Evolutionary conservation across 2,113 vertebrate species (phyloP).

Genomic region (Scomber japonicus): DNA sequence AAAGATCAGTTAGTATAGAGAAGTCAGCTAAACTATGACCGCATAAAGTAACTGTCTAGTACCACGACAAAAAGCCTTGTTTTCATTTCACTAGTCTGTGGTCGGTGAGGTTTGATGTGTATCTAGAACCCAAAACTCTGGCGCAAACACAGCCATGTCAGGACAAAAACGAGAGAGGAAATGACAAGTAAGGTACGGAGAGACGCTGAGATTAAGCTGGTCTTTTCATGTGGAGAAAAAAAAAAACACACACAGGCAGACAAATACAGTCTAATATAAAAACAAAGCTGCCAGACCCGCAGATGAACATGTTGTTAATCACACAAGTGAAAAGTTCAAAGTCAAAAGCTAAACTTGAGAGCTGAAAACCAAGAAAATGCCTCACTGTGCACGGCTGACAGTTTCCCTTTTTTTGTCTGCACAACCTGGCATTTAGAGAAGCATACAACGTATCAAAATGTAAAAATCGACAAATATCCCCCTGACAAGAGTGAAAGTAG

Average conservation of each 20-base stretch:
- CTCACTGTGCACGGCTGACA: slow-evolving; percentile 15
- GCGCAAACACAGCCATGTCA: slow-evolving; percentile 64
- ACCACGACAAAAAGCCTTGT: slow-evolving; percentile 58
- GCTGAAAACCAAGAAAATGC: slow-evolving; percentile 55
- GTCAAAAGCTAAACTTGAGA: slow-evolving; percentile 69
- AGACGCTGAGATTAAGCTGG: slow-evolving; percentile 53
- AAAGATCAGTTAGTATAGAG: slow-evolving; percentile 69
- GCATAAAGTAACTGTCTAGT: slow-evolving; percentile 51
- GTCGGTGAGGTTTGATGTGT: slow-evolving; percentile 57
- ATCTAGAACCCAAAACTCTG: slow-evolving; percentile 67
- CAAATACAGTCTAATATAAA: neutral
- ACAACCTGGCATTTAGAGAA: slow-evolving; percentile 23
- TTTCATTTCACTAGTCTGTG: slow-evolving; percentile 61
- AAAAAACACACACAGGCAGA: slow-evolving; percentile 8
- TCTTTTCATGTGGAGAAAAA: slow-evolving; percentile 42
- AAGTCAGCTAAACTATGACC: slow-evolving; percentile 55
- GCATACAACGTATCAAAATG: slow-evolving; percentile 2
- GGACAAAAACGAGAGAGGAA: slow-evolving; percentile 75
- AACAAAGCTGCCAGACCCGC: neutral
- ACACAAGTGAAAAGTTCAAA: slow-evolving; percentile 68
- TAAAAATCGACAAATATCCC: neutral
- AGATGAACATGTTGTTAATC: slow-evolving; percentile 10
- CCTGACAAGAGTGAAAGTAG: neutral
- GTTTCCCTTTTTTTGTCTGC: slow-evolving; percentile 9
- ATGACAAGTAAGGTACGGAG: slow-evolving; percentile 74